Base-by-base conservation (phyloP, 2,888 invertebrate genomes). In the Altica lythri region DNA sequence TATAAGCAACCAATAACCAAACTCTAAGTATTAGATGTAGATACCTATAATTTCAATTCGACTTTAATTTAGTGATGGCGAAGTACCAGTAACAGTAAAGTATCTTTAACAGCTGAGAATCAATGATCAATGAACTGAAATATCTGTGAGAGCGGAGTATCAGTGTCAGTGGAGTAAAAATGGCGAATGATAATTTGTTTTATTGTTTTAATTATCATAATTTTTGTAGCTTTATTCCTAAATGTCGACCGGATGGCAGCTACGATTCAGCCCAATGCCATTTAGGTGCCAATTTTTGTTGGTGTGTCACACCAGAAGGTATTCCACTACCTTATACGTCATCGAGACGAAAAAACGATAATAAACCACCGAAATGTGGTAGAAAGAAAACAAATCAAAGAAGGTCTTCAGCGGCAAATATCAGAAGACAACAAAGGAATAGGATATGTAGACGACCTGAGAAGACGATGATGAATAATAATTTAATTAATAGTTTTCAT, bases 181-280 rank as follows among this genome's bases (percentile, higher is more conserved):
- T n/a, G n/a, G n/a, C n/a, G n/a, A n/a, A n/a, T n/a, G n/a, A n/a
- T n/a, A n/a, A n/a, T n/a, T n/a, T n/a, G n/a, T n/a, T n/a, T n/a
- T n/a, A n/a, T n/a, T n/a, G n/a, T n/a, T n/a, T n/a, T n/a, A n/a
- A n/a, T n/a, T n/a, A n/a, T n/a, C n/a, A n/a, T n/a, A n/a, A n/a
- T n/a, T 5, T 16, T 46, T 47, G 44, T 53, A 61, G 59, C 51
- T 87, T 89, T 71, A 83, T 88, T 57, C 92, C 94, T 2, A 83
- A 83, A 38, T 95, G 95, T 74, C 85, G 89, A 47, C 79, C 82
- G 2, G 93, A 94, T 72, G 95, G 95, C 10, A 86, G 84, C 2
- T 95, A 89, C 75, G 87, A 90, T 1, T 84, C 90, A 6, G 86
- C 92, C 53, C 95, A 95, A 78, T 95, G 95, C 72, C 86, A 90